Percentiles rank a stretch among this genome's conserved stretches.
phyloP scores from a whole-genome alignment of 2,113 vertebrate species.

The Leptobrachium leishanense region DNA sequence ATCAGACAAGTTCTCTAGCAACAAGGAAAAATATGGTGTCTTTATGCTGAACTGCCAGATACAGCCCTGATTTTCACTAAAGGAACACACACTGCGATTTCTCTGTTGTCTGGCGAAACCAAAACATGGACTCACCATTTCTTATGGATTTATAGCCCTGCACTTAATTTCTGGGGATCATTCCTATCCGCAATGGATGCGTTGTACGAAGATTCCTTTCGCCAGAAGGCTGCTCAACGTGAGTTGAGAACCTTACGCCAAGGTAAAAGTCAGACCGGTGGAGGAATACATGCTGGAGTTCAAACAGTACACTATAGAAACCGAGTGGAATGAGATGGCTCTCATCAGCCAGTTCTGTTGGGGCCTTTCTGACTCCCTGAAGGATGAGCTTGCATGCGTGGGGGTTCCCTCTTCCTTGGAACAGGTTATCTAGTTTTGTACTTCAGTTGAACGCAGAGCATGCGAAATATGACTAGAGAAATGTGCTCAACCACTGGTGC shows the following conservation, averaged over 20 bases:
- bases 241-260: not conserved
- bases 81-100: not conserved
- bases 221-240: slow-evolving; percentile 29
- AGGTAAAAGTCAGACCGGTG: not conserved
- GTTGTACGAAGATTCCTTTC: not conserved
- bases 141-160: not conserved
- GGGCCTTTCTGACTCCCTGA: not conserved
- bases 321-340: not conserved
- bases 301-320: not conserved
- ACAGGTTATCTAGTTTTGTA: too few species aligned
- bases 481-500: too few species aligned
- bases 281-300: not conserved
- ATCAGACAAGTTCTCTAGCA: not conserved
- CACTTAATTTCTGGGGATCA: too few species aligned
- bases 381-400: not conserved
- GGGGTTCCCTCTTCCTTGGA: not conserved
- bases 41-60: not conserved
- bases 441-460: too few species aligned
- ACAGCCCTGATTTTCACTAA: not conserved
- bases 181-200: not conserved
- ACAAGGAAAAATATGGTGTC: not conserved
- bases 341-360: not conserved
- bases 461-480: too few species aligned
- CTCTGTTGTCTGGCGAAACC: not conserved
- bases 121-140: not conserved